phyloP scores from a whole-genome alignment of 2,888 invertebrate species.

The Dromius quadrimaculatus region DNA sequence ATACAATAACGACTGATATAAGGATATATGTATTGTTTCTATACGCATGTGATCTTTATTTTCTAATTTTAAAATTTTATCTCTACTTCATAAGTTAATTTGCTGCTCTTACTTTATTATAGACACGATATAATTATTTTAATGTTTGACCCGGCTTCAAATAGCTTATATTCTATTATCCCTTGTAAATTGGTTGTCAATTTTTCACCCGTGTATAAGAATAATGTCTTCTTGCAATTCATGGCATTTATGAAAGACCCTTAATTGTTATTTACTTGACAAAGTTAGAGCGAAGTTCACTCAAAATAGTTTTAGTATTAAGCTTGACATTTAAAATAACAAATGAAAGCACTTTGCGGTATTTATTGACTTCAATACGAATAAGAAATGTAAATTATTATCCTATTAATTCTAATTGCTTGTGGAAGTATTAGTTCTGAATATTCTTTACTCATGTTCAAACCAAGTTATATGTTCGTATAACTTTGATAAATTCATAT shows the following conservation, averaged over 20 bases:
- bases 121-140: constrained; percentile 35
- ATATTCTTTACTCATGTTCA: no score
- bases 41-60: constrained; percentile 33
- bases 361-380: neutral
- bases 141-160: constrained; percentile 47
- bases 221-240: constrained; percentile 41
- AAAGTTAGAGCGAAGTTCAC: constrained; percentile 15
- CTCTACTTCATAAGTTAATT: constrained; percentile 49
- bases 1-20: constrained; percentile 45
- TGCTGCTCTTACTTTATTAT: constrained; percentile 47
- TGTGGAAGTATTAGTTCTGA: no score
- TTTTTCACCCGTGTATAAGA: constrained; percentile 44
- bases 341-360: constrained; percentile 5
- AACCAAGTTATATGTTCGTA: no score
- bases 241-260: constrained; percentile 30
- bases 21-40: constrained; percentile 37
- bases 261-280: constrained; percentile 14
- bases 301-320: constrained; percentile 8
- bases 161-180: constrained; percentile 47
- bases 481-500: no score
- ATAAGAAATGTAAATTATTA: constrained; percentile 24
- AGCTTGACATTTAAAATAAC: neutral
- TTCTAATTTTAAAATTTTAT: constrained; percentile 30
- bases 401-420: no score
- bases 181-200: constrained; percentile 49